Evolutionary conservation across 2,888 invertebrate genomes (phyloP).

Genomic region (Ypsolopha sequella): DNA sequence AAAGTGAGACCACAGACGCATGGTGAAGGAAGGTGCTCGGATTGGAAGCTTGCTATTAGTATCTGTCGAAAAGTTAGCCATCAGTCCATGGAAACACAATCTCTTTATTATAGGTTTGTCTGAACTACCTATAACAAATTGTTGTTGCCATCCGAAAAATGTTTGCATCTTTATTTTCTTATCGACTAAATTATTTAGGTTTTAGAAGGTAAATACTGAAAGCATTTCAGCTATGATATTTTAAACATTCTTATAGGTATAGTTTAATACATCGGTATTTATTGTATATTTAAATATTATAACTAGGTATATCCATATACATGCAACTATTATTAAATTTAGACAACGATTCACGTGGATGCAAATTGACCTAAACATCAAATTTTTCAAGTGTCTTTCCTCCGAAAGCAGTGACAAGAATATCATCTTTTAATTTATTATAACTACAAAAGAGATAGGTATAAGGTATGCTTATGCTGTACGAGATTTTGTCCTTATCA

Average conservation of each 20-base stretch:
- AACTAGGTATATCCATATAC: background rate
- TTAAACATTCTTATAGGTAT: background rate
- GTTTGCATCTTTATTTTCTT: too few species aligned
- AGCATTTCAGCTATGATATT: background rate
- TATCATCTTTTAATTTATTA: constrained; percentile 23
- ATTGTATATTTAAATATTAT: background rate
- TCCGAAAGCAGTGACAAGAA: constrained; percentile 18
- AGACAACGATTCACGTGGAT: constrained; percentile 46
- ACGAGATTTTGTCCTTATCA: constrained; percentile 53
- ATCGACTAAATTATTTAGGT: too few species aligned
- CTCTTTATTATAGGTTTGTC: background rate
- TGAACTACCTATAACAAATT: background rate
- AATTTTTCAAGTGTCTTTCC: constrained; percentile 38
- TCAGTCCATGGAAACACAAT: constrained; percentile 2
- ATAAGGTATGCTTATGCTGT: constrained; percentile 21
- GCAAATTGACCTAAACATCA: constrained; percentile 36
- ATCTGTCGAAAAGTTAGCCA: constrained; percentile 20
- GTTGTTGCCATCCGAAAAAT: background rate
- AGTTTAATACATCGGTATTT: background rate
- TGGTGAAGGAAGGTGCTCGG: constrained; percentile 35
- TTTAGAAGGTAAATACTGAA: background rate
- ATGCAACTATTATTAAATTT: constrained; percentile 15
- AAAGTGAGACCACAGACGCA: constrained; percentile 27
- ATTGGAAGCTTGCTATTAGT: constrained; percentile 48
- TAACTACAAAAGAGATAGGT: constrained; percentile 19